Conservation (phyloP, 2,797 vertebrate species). For the Sebastes matsubarae region DNA sequence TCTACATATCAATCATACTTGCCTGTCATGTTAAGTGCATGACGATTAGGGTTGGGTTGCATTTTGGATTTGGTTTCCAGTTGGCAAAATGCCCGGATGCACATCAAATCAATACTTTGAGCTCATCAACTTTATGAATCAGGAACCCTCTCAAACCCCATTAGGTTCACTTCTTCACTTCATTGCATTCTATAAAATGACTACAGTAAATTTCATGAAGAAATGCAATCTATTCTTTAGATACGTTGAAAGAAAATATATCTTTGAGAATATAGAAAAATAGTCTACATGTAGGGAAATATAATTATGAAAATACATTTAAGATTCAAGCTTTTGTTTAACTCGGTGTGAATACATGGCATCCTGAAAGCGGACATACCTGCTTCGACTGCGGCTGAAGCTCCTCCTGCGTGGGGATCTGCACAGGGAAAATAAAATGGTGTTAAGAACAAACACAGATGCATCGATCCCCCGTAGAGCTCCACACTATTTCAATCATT, state of each 20-base stretch:
- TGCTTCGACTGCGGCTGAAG: conserved; percentile 97
- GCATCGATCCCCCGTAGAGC: conserved; percentile 15
- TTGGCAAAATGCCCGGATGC: background rate
- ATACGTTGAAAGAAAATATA: background rate
- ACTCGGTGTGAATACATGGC: background rate
- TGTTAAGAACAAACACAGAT: conserved; percentile 42
- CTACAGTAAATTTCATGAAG: background rate
- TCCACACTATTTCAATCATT: conserved; percentile 38
- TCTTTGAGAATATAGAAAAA: background rate
- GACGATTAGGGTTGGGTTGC: background rate
- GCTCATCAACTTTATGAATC: background rate
- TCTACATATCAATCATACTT: background rate
- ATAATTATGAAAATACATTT: background rate
- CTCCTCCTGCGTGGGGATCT: conserved; percentile 99
- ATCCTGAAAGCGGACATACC: conserved; percentile 75
- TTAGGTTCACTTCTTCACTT: background rate
- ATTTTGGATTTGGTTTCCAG: background rate
- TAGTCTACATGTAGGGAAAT: background rate
- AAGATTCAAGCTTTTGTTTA: background rate
- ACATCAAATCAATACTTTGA: background rate
- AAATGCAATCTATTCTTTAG: background rate
- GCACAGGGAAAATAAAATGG: conserved; percentile 60
- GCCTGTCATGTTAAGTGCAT: background rate
- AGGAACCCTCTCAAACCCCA: background rate
- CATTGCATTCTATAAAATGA: background rate